These are phyloP conservation scores for Brachyalestes nurse DNA, from an alignment of 2,797 vertebrate species.

Conservation along the genomic window DNA sequence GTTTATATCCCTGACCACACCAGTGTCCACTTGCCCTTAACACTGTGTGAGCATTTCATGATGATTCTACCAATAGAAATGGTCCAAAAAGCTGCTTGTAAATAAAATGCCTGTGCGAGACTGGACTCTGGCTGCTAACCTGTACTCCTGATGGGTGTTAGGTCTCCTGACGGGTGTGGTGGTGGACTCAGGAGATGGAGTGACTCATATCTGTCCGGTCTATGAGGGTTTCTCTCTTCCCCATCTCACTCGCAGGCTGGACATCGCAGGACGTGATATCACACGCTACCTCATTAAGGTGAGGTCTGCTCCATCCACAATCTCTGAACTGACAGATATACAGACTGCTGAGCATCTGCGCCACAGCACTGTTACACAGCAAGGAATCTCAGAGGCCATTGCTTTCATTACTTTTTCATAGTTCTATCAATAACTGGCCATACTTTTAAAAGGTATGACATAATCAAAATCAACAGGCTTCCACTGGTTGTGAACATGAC, in stretches of 20 bases:
- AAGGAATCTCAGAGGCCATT: neutral
- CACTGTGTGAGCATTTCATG: too few relatives aligned
- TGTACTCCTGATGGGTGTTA: slow-evolving; percentile 46
- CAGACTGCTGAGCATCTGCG: neutral
- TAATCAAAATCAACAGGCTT: too few relatives aligned
- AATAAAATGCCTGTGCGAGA: neutral
- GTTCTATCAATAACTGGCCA: too few relatives aligned
- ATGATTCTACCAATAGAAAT: too few relatives aligned
- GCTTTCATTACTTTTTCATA: neutral
- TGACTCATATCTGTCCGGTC: slow-evolving; percentile 84
- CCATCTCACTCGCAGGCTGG: slow-evolving; percentile 81
- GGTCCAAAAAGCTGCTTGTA: neutral
- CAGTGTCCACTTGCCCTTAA: too few relatives aligned
- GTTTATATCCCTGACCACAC: too few relatives aligned
- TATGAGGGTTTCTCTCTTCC: slow-evolving; percentile 82
- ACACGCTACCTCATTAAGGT: slow-evolving; percentile 85
- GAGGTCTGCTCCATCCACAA: neutral
- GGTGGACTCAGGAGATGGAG: slow-evolving; percentile 81
- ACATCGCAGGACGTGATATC: slow-evolving; percentile 85
- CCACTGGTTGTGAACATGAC: too few relatives aligned
- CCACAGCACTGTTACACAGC: neutral
- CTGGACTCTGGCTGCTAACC: neutral
- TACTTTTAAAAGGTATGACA: too few relatives aligned
- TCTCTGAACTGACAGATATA: neutral
- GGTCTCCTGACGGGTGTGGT: slow-evolving; percentile 82